Evolutionary conservation across 30 jellyfish, hydroid and myxozoan species (phyloP).

Genomic region (Turritopsis dohrnii): DNA sequence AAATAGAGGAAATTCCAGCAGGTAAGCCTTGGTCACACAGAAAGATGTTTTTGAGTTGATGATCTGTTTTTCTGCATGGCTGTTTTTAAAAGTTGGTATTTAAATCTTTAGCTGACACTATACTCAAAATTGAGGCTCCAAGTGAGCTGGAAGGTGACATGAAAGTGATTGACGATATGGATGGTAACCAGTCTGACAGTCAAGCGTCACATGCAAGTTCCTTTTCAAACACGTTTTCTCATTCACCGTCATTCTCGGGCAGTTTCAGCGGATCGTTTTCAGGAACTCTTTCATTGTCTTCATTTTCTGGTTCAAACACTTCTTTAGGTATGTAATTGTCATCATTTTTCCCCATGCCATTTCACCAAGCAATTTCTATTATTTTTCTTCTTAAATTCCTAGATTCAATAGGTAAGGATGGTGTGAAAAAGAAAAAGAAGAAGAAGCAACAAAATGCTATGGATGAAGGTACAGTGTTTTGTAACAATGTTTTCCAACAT

Average conservation of each 20-base stretch:
- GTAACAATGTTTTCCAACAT: too few relatives aligned
- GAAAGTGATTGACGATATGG: conserved; percentile 85
- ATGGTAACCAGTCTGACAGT: conserved; percentile 48
- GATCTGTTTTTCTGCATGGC: neutral
- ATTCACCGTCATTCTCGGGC: conserved; percentile 48
- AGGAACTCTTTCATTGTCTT: conserved; percentile 43
- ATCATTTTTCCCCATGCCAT: neutral
- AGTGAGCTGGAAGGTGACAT: conserved; percentile 57
- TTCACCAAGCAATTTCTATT: conserved; percentile 31
- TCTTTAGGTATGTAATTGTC: neutral
- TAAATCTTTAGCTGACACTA: conserved; percentile 2
- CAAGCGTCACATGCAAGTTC: conserved; percentile 75
- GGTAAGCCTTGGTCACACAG: too few relatives aligned
- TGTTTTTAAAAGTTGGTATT: conserved; percentile 14
- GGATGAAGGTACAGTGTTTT: conserved; percentile 48
- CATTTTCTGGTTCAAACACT: conserved; percentile 8
- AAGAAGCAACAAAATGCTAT: neutral
- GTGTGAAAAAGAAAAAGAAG: neutral
- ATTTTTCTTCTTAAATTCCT: neutral
- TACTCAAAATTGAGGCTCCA: conserved; percentile 42
- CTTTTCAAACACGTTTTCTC: conserved; percentile 51
- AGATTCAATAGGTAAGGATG: conserved; percentile 3
- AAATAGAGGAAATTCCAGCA: neutral
- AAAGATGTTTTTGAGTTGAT: too few relatives aligned
- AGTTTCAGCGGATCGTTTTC: conserved; percentile 65